phyloP scores from a whole-genome alignment of 2,797 vertebrate genomes.

The Danio aesculapii region DNA sequence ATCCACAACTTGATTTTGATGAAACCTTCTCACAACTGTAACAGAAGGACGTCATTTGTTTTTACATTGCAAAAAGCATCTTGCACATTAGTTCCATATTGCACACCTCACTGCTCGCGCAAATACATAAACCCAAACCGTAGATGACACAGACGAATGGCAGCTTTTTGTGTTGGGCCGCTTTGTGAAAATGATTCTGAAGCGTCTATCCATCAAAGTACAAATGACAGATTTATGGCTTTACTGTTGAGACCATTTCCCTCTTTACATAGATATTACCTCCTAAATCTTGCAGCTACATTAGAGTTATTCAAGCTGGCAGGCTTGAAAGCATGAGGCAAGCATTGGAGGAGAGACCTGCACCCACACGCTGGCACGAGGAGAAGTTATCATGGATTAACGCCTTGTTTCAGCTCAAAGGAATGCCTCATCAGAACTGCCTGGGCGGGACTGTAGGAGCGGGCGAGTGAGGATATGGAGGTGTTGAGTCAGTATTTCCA shows the following conservation, averaged over 20 bases:
- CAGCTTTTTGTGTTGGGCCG: slow-evolving; percentile 44
- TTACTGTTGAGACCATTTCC: slow-evolving; percentile 44
- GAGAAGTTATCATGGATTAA: slow-evolving; percentile 67
- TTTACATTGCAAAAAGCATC: slow-evolving; percentile 21
- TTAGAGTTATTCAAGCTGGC: slow-evolving; percentile 63
- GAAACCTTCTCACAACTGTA: not conserved
- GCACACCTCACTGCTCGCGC: not conserved
- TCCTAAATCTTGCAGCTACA: slow-evolving; percentile 65
- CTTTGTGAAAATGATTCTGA: slow-evolving; percentile 51
- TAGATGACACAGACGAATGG: slow-evolving; percentile 36
- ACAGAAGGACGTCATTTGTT: slow-evolving; percentile 15
- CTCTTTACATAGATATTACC: slow-evolving; percentile 59
- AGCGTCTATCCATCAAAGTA: slow-evolving; percentile 58
- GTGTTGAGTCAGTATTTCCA: slow-evolving; percentile 66
- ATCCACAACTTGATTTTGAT: slow-evolving; percentile 24
- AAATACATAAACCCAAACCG: slow-evolving; percentile 36
- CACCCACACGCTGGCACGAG: slow-evolving; percentile 63
- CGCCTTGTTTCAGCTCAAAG: slow-evolving; percentile 65
- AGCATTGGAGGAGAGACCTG: slow-evolving; percentile 57
- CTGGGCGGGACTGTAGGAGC: slow-evolving; percentile 48
- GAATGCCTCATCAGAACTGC: slow-evolving; percentile 63
- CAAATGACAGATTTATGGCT: slow-evolving; percentile 58
- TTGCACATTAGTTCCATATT: not conserved
- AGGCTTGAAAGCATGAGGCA: slow-evolving; percentile 51
- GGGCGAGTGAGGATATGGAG: slow-evolving; percentile 55